Percentiles rank a stretch among this genome's conserved stretches.
phyloP scores from a whole-genome alignment of 2,888 invertebrate genomes.

The Sphaerophoria rueppellii region DNA sequence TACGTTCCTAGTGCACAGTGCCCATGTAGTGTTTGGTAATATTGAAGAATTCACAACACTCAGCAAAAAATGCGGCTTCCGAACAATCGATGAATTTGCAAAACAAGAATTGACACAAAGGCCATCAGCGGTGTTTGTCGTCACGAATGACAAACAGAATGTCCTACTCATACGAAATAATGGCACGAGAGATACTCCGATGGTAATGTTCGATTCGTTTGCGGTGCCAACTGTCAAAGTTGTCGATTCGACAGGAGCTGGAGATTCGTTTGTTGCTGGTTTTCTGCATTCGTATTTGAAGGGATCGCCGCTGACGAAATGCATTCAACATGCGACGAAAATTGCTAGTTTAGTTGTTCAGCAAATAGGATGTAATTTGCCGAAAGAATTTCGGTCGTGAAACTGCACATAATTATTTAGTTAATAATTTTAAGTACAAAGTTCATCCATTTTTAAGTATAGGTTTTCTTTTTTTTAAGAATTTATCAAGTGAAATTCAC shows the following conservation, averaged over 20 bases:
- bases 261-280: conserved; percentile 85
- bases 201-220: conserved; percentile 76
- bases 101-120: conserved; percentile 71
- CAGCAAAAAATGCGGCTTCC: conserved; percentile 75
- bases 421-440: conserved; percentile 58
- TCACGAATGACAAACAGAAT: conserved; percentile 85
- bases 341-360: conserved; percentile 83
- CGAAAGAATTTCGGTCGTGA: conserved; percentile 67
- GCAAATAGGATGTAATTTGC: conserved; percentile 83
- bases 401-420: conserved; percentile 11
- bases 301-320: conserved; percentile 80
- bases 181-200: conserved; percentile 75
- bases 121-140: conserved; percentile 83
- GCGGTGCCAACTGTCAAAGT: conserved; percentile 82
- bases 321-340: conserved; percentile 82
- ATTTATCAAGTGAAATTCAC: background rate
- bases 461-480: background rate
- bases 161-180: conserved; percentile 83
- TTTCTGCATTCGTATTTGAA: conserved; percentile 83
- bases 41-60: conserved; percentile 83
- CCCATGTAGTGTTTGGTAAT: conserved; percentile 85
- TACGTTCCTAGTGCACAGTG: conserved; percentile 81
- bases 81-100: conserved; percentile 74
- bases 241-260: conserved; percentile 85
- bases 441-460: background rate